Base-by-base conservation (phyloP, 1,140 invertebrate species). In the Eurosta solidaginis region DNA sequence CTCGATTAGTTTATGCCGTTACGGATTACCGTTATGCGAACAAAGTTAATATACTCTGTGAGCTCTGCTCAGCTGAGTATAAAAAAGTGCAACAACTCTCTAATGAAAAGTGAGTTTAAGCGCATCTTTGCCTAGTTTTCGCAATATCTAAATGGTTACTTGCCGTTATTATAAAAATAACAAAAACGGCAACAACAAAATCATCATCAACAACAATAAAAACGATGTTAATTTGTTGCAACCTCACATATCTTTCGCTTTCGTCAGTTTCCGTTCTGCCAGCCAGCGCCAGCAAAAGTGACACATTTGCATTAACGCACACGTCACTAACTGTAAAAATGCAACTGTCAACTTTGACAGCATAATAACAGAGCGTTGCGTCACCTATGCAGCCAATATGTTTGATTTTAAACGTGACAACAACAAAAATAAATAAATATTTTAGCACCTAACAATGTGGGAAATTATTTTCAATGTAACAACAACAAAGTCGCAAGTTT, bases 281-380 rank as follows among this genome's bases (percentile, higher is more conserved):
- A n/a, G n/a, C n/a, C n/a, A n/a, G n/a, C n/a, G n/a, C 33, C n/a
- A 68, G 59, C 59, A 68, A 68, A 68, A 68, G 59, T 68, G 59
- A 68, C 59, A 68, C 33, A 68, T 36, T 40, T 40, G 40, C 36
- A n/a, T 68, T n/a, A 9, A 9, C 33, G 54, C 54, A n/a, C 6
- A 22, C 22, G 47, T 17, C 47, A 49, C n/a, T 17, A 49, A 63
- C 54, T n/a, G n/a, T n/a, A n/a, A n/a, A 12, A 63, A 27, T 20
- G 59, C 59, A 68, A 20, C 33, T 68, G 59, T 68, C 59, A 40
- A 68, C 33, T 22, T 68, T 68, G 59, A 68, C 59, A 68, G 59
- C 20, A n/a, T 29, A n/a, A 22, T 68, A 22, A 22, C 33, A 17
- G 33, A 10, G 22, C 40, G n/a, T n/a, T n/a, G n/a, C n/a, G n/a